A percentile compares a stretch with the other conserved stretches of the same genome.
phyloP scores from a whole-genome alignment of 1,140 invertebrate species.

The Hyles vespertilio region DNA sequence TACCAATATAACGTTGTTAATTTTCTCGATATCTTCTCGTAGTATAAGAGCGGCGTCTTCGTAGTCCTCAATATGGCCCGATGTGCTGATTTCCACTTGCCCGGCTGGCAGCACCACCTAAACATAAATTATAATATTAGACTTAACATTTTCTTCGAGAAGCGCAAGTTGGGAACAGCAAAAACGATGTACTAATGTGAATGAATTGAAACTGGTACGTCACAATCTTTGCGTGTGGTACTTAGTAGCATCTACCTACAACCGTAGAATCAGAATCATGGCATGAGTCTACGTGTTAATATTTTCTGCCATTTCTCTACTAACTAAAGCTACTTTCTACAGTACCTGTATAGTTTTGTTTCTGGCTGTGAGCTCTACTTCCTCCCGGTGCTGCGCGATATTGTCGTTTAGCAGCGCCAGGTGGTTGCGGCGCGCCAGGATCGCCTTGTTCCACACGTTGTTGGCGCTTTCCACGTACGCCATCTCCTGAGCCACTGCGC shows the following conservation, averaged over 20 bases:
- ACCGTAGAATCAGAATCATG: no score
- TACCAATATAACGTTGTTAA: slow-evolving; percentile 78
- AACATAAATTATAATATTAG: no score
- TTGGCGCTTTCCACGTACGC: slow-evolving; percentile 39
- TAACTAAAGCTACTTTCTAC: no score
- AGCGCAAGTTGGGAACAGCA: no score
- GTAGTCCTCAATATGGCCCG: slow-evolving; percentile 75
- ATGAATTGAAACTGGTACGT: no score
- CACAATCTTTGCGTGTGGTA: no score
- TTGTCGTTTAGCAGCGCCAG: slow-evolving; percentile 20
- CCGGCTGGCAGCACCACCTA: slow-evolving; percentile 79
- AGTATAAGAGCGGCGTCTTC: slow-evolving; percentile 77
- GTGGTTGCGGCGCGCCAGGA: slow-evolving; percentile 31
- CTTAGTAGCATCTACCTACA: no score
- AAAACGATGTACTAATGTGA: no score
- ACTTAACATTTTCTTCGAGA: no score
- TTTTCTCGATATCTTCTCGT: slow-evolving; percentile 74
- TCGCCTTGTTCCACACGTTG: slow-evolving; percentile 31
- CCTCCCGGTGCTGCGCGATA: slow-evolving; percentile 28
- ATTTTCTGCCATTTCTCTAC: no score
- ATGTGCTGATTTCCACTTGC: slow-evolving; percentile 78
- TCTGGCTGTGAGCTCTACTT: slow-evolving; percentile 23
- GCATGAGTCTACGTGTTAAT: no score
- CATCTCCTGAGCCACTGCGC: slow-evolving; percentile 43
- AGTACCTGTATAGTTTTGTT: slow-evolving; percentile 37